A percentile compares a stretch with the other conserved stretches of the same genome.
Evolutionary conservation across 1,140 invertebrate genomes (phyloP).

Genomic region (Grapholita molesta): DNA sequence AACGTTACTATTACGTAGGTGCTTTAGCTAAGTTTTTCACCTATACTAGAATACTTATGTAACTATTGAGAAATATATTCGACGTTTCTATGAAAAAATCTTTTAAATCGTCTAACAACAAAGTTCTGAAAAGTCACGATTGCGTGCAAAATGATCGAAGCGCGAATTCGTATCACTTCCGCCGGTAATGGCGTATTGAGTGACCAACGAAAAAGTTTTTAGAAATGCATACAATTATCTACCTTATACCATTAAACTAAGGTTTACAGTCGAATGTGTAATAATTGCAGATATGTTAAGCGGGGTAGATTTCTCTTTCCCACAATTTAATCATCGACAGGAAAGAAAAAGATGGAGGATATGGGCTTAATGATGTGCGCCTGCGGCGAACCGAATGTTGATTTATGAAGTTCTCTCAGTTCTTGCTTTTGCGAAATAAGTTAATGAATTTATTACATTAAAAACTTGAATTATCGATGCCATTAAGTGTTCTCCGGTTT

Average conservation of each 20-base stretch:
- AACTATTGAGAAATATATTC: too few relatives aligned
- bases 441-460: neutral
- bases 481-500: neutral
- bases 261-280: neutral
- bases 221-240: constrained; percentile 37
- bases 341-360: neutral
- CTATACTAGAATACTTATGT: too few relatives aligned
- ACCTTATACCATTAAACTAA: neutral
- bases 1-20: too few relatives aligned
- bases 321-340: neutral
- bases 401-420: neutral
- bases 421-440: neutral
- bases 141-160: constrained; percentile 33
- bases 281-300: neutral
- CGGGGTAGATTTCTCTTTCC: neutral
- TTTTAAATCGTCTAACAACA: neutral
- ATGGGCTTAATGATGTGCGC: neutral
- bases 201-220: constrained; percentile 23
- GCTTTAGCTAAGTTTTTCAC: too few relatives aligned
- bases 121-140: neutral
- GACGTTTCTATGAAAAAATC: neutral
- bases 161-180: constrained; percentile 59
- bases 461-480: neutral
- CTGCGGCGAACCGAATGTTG: neutral
- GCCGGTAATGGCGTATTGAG: constrained; percentile 51